phyloP scores from a whole-genome alignment of 92 coral and sea anemone genomes.

The Parazoanthus atlanticus region DNA sequence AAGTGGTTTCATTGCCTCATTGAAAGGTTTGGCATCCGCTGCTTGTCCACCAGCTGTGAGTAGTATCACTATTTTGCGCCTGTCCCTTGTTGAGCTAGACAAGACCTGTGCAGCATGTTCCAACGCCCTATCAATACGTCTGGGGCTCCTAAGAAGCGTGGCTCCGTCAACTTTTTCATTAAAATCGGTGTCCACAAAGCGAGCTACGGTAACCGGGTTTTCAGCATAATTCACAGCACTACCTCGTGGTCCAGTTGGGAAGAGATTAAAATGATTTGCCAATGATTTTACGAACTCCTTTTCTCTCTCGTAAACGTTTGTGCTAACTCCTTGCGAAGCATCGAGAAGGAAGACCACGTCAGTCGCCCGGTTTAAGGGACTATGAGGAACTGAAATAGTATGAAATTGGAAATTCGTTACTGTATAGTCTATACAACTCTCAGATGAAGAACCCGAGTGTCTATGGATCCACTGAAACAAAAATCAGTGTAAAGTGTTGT shows the following conservation, averaged over 20 bases:
- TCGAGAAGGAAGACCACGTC: conserved; percentile 32
- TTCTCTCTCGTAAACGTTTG: conserved; percentile 11
- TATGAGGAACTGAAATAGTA: conserved; percentile 19
- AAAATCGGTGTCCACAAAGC: conserved; percentile 20
- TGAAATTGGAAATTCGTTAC: not conserved
- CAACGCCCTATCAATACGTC: conserved; percentile 38
- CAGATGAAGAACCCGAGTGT: not conserved
- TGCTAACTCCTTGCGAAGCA: conserved; percentile 22
- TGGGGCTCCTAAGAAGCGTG: conserved; percentile 32
- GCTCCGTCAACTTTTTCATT: conserved; percentile 26
- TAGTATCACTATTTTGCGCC: conserved; percentile 47
- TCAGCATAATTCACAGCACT: conserved; percentile 29
- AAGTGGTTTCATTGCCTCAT: conserved; percentile 46
- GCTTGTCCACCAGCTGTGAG: conserved; percentile 51
- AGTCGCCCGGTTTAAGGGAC: conserved; percentile 1
- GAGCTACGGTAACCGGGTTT: conserved; percentile 16
- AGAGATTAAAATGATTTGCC: conserved; percentile 20
- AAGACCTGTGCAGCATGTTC: conserved; percentile 34
- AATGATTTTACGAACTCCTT: conserved; percentile 22
- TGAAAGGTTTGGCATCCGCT: conserved; percentile 29
- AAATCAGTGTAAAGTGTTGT: not conserved
- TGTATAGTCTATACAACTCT: not conserved
- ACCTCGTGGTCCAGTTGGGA: conserved; percentile 41
- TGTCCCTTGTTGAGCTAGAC: conserved; percentile 10
- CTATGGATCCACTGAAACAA: not conserved